phyloP scores from a whole-genome alignment of 2,113 vertebrate species.

The Poeciliopsis occidentalis region DNA sequence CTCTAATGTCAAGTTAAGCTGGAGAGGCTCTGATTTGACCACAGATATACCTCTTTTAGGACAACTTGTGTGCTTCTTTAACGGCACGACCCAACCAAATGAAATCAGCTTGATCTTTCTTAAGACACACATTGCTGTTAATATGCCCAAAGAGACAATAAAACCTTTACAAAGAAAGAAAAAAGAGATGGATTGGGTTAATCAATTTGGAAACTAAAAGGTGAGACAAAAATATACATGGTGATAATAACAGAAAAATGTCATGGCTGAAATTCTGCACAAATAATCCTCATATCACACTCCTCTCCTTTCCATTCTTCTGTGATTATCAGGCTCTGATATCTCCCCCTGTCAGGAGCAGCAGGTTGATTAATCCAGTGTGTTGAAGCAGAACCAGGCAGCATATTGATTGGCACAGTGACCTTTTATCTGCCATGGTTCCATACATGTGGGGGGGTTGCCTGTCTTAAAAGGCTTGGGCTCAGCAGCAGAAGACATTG shows the following conservation, averaged over 20 bases:
- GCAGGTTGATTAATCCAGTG: constrained; percentile 49
- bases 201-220: not conserved
- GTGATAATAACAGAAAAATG: not conserved
- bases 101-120: constrained; percentile 53
- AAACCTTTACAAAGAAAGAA: constrained; percentile 28
- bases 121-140: constrained; percentile 37
- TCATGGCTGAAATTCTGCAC: not conserved
- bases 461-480: constrained; percentile 18
- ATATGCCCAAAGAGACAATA: constrained; percentile 49
- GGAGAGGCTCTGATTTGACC: constrained; percentile 49
- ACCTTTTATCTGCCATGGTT: constrained; percentile 60
- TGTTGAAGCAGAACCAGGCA: constrained; percentile 50
- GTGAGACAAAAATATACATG: not conserved
- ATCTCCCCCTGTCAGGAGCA: constrained; percentile 14
- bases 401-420: constrained; percentile 71
- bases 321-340: constrained; percentile 26
- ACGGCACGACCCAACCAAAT: constrained; percentile 34
- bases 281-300: constrained; percentile 12
- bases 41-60: constrained; percentile 22
- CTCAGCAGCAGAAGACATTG: constrained; percentile 7
- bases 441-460: constrained; percentile 44
- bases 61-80: constrained; percentile 19
- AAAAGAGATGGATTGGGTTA: not conserved
- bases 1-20: constrained; percentile 41
- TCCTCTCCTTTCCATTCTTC: constrained; percentile 9